Percentiles rank a stretch among this genome's conserved stretches.
Evolutionary conservation across 2,113 vertebrate genomes (phyloP).

Genomic region (Pungitius pungitius): DNA sequence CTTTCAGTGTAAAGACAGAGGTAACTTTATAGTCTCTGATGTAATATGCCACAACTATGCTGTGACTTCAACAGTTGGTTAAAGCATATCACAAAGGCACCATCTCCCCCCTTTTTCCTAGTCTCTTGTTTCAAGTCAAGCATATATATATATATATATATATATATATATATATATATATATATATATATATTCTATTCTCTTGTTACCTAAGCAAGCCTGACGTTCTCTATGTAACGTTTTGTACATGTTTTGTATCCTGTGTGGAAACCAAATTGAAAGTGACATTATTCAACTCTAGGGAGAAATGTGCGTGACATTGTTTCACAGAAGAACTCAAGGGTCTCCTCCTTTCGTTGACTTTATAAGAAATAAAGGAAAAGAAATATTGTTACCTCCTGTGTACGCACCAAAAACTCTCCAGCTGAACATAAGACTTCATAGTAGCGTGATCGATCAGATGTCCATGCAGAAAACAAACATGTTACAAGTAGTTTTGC

Average conservation of each 20-base stretch:
- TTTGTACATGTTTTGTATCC: neutral
- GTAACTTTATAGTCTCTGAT: constrained; percentile 67
- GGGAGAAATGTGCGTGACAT: neutral
- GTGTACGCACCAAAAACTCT: neutral
- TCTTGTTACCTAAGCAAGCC: no score
- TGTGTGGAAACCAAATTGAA: neutral
- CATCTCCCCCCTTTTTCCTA: neutral
- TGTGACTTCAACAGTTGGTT: constrained; percentile 48
- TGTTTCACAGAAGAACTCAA: neutral
- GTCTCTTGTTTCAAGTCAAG: neutral
- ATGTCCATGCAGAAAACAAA: no score
- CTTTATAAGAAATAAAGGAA: neutral
- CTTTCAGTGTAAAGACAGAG: constrained; percentile 43
- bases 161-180: no score
- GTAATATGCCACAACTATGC: constrained; percentile 57
- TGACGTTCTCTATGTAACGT: neutral
- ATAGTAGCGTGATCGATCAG: no score
- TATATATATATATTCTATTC: no score
- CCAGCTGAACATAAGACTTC: neutral
- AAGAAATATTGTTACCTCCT: neutral
- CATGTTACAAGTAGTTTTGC: neutral
- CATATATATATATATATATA: neutral
- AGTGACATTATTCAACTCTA: neutral
- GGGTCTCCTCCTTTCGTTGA: neutral
- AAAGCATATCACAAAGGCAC: constrained; percentile 14